Conservation (phyloP, 2,113 vertebrate species). For the Isichthys henryi region DNA sequence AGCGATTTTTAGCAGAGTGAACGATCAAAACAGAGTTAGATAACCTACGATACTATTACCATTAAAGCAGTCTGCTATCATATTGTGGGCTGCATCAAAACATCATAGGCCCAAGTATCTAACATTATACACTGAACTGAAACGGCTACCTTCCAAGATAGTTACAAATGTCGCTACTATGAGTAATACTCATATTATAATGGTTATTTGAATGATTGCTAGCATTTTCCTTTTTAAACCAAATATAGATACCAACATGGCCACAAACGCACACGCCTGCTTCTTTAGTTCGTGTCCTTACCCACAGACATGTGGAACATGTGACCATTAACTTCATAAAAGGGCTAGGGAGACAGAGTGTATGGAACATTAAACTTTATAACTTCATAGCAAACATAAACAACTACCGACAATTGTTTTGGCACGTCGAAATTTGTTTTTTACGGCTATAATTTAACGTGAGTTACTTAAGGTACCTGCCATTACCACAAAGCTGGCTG, state of each 20-base stretch:
- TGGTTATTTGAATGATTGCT: not conserved
- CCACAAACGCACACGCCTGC: not conserved
- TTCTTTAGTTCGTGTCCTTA: not conserved
- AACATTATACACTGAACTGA: not conserved
- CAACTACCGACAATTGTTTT: not conserved
- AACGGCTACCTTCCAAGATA: not conserved
- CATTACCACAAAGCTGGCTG: not conserved
- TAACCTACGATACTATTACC: not conserved
- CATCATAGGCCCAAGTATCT: not conserved
- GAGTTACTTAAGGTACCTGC: not conserved
- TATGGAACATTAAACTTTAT: not conserved
- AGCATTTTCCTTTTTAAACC: not conserved
- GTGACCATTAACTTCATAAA: not conserved
- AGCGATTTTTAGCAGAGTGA: too few species aligned
- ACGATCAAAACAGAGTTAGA: not conserved
- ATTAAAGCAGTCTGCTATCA: not conserved
- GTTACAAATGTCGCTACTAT: not conserved
- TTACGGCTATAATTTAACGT: not conserved
- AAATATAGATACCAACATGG: not conserved
- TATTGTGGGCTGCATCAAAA: not conserved
- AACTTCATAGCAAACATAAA: not conserved
- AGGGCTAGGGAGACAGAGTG: not conserved
- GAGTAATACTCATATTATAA: not conserved
- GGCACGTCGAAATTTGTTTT: not conserved
- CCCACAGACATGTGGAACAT: not conserved